Base-by-base conservation (phyloP, 1,140 invertebrate genomes). In the Belonocnema kinseyi region DNA sequence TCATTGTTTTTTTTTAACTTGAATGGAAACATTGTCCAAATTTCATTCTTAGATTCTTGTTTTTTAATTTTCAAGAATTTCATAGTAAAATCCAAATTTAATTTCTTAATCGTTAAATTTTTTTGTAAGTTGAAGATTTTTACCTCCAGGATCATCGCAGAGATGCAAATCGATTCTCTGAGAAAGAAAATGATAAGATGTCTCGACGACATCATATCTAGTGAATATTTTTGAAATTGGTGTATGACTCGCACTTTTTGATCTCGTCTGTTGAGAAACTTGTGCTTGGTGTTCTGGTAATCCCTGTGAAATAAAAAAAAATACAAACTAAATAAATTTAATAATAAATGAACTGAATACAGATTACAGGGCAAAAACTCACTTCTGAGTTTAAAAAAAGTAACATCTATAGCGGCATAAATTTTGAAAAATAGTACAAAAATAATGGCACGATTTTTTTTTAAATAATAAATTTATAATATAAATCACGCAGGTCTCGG, bases 171-270 rank as follows among this genome's bases (percentile, higher is more conserved):
- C 97, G 85, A 99, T 97, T 86, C 97, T 94, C 73, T 97, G 96
- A 78, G 97, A 97, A 76, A 98, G 94, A 87, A 99, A 95, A 92
- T 99, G 99, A 92, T 99, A 99, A 1, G 98, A 99, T 0, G 99
- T 99, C 92, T 99, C 98, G 8, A 96, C 92, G 46, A 99, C 97
- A 93, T 99, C 98, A 92, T 97, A 98, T 77, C 94, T 94, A 19
- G 94, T 93, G 91, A 99, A 99, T 86, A 97, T 93, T 85, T 93
- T 94, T 50, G 94, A 92, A 46, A 94, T 92, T 56, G 92, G 88
- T 72, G 91, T 91, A 75, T 88, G 90, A 58, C 73, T 85, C 66
- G 87, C 78, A 79, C 75, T 88, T 84, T 91, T 91, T 58, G 87
- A 75, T 90, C 92, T 86, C 88, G 92, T 92, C 89, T 95, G 93